These are phyloP conservation scores for Parotia lawesii DNA, from an alignment of 2,113 vertebrate genomes.

Conservation along the genomic window DNA sequence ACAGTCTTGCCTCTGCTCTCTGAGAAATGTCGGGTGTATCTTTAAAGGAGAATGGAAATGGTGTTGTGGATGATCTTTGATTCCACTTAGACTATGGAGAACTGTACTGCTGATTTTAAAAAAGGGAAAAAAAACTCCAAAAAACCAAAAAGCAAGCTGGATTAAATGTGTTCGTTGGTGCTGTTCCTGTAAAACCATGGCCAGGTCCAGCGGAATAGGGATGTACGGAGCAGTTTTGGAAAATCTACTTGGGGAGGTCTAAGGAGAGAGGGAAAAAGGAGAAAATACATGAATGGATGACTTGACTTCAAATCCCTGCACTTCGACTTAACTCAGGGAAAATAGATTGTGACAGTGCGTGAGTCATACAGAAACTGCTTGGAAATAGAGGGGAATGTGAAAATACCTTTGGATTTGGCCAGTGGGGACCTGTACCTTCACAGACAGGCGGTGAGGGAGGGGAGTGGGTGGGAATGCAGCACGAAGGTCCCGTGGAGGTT, in stretches of 20 bases:
- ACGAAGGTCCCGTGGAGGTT: rapidly evolving
- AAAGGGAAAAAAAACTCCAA: not conserved
- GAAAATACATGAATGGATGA: not conserved
- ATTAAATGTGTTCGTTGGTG: not conserved
- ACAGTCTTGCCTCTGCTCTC: not conserved
- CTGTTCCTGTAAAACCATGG: not conserved
- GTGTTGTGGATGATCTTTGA: not conserved
- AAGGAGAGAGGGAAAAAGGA: not conserved
- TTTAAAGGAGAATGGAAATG: not conserved
- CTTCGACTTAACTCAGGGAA: not conserved
- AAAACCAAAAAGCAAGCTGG: not conserved
- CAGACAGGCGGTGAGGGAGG: rapidly evolving
- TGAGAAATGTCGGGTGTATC: not conserved
- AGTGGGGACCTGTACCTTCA: not conserved
- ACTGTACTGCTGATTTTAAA: not conserved
- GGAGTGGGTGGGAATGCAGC: not conserved
- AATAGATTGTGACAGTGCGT: not conserved
- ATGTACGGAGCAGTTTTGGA: not conserved
- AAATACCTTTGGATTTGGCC: not conserved
- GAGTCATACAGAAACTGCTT: not conserved
- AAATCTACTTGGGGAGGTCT: not conserved
- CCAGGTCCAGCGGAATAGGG: rapidly evolving
- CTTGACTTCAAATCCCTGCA: not conserved
- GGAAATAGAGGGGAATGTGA: not conserved
- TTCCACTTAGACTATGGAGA: not conserved